These are phyloP conservation scores for Grammomys surdaster DNA, from an alignment of 2,113 vertebrate species.

Conservation along the genomic window DNA sequence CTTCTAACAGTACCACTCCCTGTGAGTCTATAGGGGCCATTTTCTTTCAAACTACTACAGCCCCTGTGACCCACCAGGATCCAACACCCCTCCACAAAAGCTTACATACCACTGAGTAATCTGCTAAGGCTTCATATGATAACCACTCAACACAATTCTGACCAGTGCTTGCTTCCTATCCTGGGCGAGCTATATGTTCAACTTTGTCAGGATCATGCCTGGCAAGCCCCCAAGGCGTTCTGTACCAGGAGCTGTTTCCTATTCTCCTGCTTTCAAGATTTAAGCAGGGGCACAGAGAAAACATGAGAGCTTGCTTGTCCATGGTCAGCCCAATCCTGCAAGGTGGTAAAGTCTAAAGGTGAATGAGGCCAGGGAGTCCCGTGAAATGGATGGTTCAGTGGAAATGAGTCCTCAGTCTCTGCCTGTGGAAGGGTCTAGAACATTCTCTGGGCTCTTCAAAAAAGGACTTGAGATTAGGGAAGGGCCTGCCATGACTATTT, in stretches of 20 bases:
- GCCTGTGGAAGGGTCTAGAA: neutral
- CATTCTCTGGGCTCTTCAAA: neutral
- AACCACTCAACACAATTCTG: no score
- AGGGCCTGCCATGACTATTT: neutral
- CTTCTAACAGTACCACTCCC: neutral
- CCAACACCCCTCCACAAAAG: neutral
- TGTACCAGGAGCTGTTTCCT: neutral
- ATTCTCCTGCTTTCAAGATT: neutral
- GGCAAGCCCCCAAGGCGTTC: neutral
- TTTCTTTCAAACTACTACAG: conserved; percentile 9
- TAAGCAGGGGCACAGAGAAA: no score
- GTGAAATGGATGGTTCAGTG: neutral
- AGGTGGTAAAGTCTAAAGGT: neutral
- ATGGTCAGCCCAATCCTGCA: neutral
- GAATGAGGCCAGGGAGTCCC: no score
- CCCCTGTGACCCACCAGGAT: neutral
- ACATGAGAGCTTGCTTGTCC: fast-evolving
- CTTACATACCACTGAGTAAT: neutral
- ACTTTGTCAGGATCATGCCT: neutral
- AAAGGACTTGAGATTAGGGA: neutral
- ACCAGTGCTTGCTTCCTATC: neutral
- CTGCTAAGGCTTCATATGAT: neutral
- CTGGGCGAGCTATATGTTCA: neutral
- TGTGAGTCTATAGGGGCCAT: neutral
- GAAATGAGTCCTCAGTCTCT: neutral